Conservation (phyloP, 2,797 vertebrate genomes). For the Ctenosaura bakeri region DNA sequence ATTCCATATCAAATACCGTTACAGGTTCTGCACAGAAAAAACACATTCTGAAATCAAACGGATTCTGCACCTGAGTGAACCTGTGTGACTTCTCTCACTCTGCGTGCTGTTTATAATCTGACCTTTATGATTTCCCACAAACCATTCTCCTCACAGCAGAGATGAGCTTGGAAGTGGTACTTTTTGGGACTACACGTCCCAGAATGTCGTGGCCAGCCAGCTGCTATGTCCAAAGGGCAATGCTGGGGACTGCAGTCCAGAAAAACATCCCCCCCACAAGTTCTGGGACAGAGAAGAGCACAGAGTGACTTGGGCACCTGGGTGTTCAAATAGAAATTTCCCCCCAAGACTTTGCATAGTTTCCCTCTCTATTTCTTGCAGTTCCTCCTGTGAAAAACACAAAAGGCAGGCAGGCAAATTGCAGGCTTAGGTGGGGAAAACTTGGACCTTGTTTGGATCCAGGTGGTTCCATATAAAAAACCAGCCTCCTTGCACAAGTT, state of each 20-base stretch:
- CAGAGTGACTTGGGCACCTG: neutral
- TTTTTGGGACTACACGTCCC: too few relatives aligned
- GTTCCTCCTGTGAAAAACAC: constrained; percentile 58
- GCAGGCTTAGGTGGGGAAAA: accelerated
- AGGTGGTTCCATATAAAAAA: neutral
- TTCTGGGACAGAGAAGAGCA: too few relatives aligned
- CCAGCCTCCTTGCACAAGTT: accelerated
- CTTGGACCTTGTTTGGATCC: accelerated
- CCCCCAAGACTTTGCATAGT: neutral
- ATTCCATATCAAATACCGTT: too few relatives aligned
- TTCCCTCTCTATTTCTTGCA: constrained; percentile 44
- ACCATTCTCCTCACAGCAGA: neutral
- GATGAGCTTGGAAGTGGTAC: too few relatives aligned
- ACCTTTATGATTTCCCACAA: neutral
- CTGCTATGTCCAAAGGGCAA: too few relatives aligned
- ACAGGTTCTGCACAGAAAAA: too few relatives aligned
- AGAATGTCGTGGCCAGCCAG: too few relatives aligned
- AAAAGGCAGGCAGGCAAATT: constrained; percentile 51
- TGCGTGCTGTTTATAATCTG: neutral
- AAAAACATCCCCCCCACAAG: too few relatives aligned
- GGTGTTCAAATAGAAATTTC: neutral
- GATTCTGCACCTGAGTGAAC: neutral
- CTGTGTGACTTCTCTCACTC: neutral
- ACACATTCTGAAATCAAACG: too few relatives aligned
- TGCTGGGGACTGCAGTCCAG: too few relatives aligned